Evolutionary conservation across 2,113 vertebrate species (phyloP), one percentile per base, ranked within the genome.

Genomic region (Atrichornis clamosus): DNA sequence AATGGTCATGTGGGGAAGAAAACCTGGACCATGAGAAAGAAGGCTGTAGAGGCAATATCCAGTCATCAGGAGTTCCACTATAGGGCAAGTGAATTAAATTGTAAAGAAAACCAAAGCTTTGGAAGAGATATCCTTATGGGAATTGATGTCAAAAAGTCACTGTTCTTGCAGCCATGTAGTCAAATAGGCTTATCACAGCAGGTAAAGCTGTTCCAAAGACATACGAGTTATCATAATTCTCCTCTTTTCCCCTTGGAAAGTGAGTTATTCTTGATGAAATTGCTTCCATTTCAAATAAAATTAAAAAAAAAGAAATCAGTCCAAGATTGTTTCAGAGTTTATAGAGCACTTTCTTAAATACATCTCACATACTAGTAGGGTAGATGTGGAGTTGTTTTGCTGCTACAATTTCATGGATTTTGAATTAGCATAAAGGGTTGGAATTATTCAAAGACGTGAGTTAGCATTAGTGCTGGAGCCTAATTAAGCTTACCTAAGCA

Each of bases 401-500:
- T 68, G 44, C 42, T 84, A 52, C 26, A 49, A 53, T 70, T 93
- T 82, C 62, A 28, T 41, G 42, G 17, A 4, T 84, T 94, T 72
- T 69, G 78, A 88, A 97, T 91, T 92, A 96, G 21, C 87, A 83
- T 89, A 80, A 93, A 87, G 49, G 4, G 24, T 39, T 94, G 55
- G 23, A 96, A 96, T 93, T 96, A 90, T 87, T 90, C 65, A 63
- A 49, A 93, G 32, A 53, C 1, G 8, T 70, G 91, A 94, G 84
- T 53, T 63, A 76, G 23, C 68, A 90, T 86, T 88, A 94, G 50
- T 63, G 65, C 30, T 96, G 83, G 67, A 93, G n/a, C 87, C 94
- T 97, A 96, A 95, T 96, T 95, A 96, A 97, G 97, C 96, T 97
- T 98, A 97, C 92, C 93, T 97, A 97, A 96, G 96, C 96, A 97